Evolutionary conservation across 2,888 invertebrate genomes (phyloP), one percentile per base, ranked within the genome.

Genomic region (Thecophora atra): DNA sequence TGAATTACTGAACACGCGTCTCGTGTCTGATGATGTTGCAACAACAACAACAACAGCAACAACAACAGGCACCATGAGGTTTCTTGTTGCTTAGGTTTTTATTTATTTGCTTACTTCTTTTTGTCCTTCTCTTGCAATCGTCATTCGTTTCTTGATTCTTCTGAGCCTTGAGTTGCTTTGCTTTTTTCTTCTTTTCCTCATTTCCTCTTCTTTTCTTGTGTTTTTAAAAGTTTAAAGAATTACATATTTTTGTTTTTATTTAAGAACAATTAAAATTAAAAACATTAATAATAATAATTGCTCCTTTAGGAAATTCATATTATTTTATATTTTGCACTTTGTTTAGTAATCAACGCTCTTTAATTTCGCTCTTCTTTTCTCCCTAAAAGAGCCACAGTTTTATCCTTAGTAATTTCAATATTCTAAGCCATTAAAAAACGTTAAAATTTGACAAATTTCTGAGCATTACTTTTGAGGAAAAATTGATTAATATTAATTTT

Each of bases 1-100:
- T 83, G 83, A 84, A 83, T 83, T 83, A 83, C 84, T 83, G 84
- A 83, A 84, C 83, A 83, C 83, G 83, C 83, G 84, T 83, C 84
- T 84, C 82, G 78, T 83, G 82, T 81, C 78, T 79, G 70, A 82
- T 81, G 82, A 82, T 82, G 80, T 81, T 80, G 81, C 80, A 47
- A 17, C 54, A 54, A 8, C 21, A 21, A 3, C 62, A 47, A n/a
- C n/a, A n/a, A n/a, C 81, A 81, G 81, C 80, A 47, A 17, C 54
- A 54, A 8, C 21, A 21, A 3, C 62, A 47, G 51, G 51, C 4
- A 11, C 17, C 5, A 17, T 5, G 47, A n/a, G 11, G 73, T 71
- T 73, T 58, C 1, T 56, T 21, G 3, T 56, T 56, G 2, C 74
- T 65, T 66, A 65, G 67, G 67, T 72, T 73, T 56, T 11, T 37